Conservation (phyloP, 2,113 vertebrate species). For the Neolamprologus caudopunctatus region DNA sequence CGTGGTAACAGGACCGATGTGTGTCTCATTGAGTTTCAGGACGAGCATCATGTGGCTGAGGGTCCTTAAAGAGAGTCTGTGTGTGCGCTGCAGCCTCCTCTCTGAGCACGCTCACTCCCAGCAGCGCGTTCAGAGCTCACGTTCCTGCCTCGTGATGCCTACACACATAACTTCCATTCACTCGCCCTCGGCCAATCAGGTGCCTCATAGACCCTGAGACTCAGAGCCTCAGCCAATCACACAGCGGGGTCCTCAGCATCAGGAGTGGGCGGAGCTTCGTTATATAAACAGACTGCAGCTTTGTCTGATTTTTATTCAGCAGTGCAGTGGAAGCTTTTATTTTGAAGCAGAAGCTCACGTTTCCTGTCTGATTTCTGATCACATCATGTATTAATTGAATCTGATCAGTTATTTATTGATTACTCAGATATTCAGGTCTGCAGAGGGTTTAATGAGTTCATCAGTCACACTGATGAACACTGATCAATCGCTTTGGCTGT, state of each 20-base stretch:
- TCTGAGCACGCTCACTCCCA: background rate
- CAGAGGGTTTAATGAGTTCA: background rate
- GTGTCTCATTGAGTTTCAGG: background rate
- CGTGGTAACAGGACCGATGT: background rate
- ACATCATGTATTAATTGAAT: background rate
- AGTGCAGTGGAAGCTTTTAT: background rate
- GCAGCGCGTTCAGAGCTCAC: constrained; percentile 33
- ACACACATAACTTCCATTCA: constrained; percentile 3
- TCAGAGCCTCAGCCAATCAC: constrained; percentile 12
- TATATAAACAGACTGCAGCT: constrained; percentile 53
- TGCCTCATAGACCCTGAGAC: background rate
- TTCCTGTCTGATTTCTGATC: background rate
- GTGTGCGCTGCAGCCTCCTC: background rate
- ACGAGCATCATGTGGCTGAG: background rate
- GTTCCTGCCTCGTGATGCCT: constrained; percentile 42
- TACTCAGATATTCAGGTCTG: background rate
- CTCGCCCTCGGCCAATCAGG: constrained; percentile 12
- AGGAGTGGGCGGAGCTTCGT: constrained; percentile 19
- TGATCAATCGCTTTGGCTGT: background rate
- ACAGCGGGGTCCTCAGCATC: background rate
- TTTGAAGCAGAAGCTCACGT: background rate
- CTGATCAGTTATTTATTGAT: background rate
- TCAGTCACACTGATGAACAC: background rate
- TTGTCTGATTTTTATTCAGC: background rate
- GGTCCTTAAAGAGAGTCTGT: background rate